Base-by-base conservation (phyloP, 1,140 invertebrate genomes). In the Trissolcus basalis region DNA sequence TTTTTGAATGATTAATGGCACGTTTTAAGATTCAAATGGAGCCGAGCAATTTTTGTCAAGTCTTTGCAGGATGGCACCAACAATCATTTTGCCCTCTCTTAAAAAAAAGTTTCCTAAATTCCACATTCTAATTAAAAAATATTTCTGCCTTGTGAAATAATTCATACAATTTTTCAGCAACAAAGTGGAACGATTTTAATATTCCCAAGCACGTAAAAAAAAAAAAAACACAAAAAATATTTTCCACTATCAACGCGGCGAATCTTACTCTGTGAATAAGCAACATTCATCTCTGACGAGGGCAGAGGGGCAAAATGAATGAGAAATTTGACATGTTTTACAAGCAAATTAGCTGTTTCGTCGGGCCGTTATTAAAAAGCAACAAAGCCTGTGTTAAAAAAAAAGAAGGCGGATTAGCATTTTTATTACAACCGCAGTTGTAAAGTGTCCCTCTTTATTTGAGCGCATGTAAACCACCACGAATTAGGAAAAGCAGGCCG, bases 1-100 rank as follows among this genome's bases (percentile, higher is more conserved):
- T 60, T 70, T 70, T 60, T 51, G 43, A 70, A 61, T 60, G 65
- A 69, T 69, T 69, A 69, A 70, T 63, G 58, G 51, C 27, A 51
- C 51, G 61, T n/a, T n/a, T n/a, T n/a, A n/a, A n/a, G n/a, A n/a
- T n/a, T n/a, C n/a, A n/a, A n/a, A n/a, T n/a, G n/a, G n/a, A n/a
- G n/a, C n/a, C n/a, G n/a, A n/a, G n/a, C n/a, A n/a, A n/a, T n/a
- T n/a, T n/a, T n/a, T n/a, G n/a, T n/a, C n/a, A n/a, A n/a, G n/a
- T n/a, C n/a, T n/a, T n/a, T n/a, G n/a, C n/a, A n/a, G n/a, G n/a
- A n/a, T n/a, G n/a, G n/a, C n/a, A n/a, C n/a, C n/a, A n/a, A n/a
- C n/a, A n/a, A n/a, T n/a, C n/a, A n/a, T n/a, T n/a, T n/a, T n/a
- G n/a, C n/a, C n/a, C n/a, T n/a, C n/a, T n/a, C n/a, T n/a, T n/a